phyloP scores from a whole-genome alignment of 2,888 invertebrate species.

The Caenorhabditis sulstoni region DNA sequence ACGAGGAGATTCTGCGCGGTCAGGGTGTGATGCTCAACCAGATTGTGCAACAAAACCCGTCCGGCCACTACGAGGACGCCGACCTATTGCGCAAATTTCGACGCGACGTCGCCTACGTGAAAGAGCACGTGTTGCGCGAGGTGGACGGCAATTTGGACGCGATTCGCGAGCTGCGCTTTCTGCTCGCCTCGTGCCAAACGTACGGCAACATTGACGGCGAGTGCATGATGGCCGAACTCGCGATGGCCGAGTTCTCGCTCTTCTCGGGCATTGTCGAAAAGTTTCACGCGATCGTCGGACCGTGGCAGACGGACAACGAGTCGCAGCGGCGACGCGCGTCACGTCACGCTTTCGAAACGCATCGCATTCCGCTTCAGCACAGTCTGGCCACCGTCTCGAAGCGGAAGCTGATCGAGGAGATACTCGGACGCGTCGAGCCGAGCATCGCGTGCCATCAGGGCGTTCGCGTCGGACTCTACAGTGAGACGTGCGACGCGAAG shows the following conservation, averaged over 20 bases:
- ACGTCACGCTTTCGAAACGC: slow-evolving; percentile 71
- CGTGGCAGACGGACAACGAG: slow-evolving; percentile 65
- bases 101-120: slow-evolving; percentile 55
- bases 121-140: slow-evolving; percentile 39
- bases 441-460: slow-evolving; percentile 68
- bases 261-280: slow-evolving; percentile 69
- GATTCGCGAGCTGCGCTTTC: slow-evolving; percentile 66
- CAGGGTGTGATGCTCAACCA: slow-evolving; percentile 57
- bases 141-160: slow-evolving; percentile 55
- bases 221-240: slow-evolving; percentile 71
- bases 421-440: slow-evolving; percentile 71
- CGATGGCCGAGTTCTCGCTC: slow-evolving; percentile 69
- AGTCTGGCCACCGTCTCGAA: not conserved
- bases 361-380: slow-evolving; percentile 68
- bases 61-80: slow-evolving; percentile 54
- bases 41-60: slow-evolving; percentile 48
- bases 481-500: slow-evolving; percentile 55
- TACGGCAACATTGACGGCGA: slow-evolving; percentile 69
- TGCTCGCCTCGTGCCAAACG: slow-evolving; percentile 69
- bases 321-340: slow-evolving; percentile 65
- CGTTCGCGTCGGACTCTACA: slow-evolving; percentile 67
- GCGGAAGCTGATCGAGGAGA: slow-evolving; percentile 63
- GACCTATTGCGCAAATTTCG: slow-evolving; percentile 58
- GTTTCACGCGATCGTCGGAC: slow-evolving; percentile 66
- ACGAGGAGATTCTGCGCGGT: slow-evolving; percentile 59